These are phyloP conservation scores for Myocastor coypus DNA, from an alignment of 2,113 vertebrate genomes.

Conservation along the genomic window DNA sequence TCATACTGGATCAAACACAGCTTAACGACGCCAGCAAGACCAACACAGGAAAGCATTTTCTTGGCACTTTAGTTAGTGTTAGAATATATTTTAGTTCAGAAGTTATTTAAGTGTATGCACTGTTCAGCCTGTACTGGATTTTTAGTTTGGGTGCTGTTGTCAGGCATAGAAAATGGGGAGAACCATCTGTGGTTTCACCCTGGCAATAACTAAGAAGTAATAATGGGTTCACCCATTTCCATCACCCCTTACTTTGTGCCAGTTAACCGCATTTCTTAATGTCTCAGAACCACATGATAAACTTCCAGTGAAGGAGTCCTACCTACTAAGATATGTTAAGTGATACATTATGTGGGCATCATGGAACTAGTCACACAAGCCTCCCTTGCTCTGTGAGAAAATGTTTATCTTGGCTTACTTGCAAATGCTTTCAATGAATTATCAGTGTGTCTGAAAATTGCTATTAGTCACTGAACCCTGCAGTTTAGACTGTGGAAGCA, in stretches of 20 bases:
- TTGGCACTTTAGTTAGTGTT: background rate
- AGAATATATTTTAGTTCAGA: constrained; percentile 21
- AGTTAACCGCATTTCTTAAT: background rate
- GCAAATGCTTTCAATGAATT: background rate
- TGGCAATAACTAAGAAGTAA: background rate
- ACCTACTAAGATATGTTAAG: background rate
- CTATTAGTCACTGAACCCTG: background rate
- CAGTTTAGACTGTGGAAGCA: background rate
- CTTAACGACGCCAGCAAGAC: background rate
- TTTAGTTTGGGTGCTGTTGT: background rate
- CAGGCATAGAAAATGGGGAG: background rate
- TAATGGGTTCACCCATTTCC: background rate
- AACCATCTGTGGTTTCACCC: background rate
- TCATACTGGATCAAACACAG: background rate
- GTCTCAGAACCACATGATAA: background rate
- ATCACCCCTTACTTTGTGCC: background rate
- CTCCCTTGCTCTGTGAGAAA: background rate
- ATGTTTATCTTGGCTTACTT: background rate
- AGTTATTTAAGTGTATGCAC: background rate
- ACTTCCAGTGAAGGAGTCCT: background rate
- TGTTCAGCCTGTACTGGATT: background rate
- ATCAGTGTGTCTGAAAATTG: background rate
- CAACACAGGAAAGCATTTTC: background rate
- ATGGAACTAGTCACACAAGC: background rate
- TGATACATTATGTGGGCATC: background rate